Percentiles rank a stretch among this genome's conserved stretches.
These are phyloP conservation scores for Dendrolimus kikuchii DNA, from an alignment of 1,140 invertebrate species.

Conservation along the genomic window DNA sequence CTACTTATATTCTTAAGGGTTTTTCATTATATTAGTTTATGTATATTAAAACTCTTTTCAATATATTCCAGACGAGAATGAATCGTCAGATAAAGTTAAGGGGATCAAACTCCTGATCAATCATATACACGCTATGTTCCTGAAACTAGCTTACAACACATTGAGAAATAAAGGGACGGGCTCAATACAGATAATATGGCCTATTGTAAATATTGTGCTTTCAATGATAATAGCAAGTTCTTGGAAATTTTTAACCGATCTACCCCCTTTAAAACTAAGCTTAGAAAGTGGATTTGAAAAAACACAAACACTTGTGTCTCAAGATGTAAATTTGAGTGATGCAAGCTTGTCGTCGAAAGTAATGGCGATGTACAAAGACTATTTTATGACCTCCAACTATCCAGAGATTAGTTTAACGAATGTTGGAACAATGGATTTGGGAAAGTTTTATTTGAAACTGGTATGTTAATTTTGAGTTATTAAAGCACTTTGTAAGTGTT, in stretches of 20 bases:
- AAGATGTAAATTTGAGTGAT: constrained; percentile 22
- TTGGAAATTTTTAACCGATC: constrained; percentile 55
- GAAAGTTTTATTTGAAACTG: constrained; percentile 57
- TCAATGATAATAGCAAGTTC: constrained; percentile 71
- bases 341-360: constrained; percentile 33
- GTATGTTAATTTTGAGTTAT: constrained; percentile 25
- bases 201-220: constrained; percentile 74
- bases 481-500: too few species aligned
- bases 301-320: constrained; percentile 47
- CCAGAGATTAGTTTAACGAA: constrained; percentile 44
- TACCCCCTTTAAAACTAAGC: constrained; percentile 60
- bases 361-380: constrained; percentile 49
- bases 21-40: too few species aligned
- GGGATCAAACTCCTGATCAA: constrained; percentile 65
- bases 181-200: constrained; percentile 74
- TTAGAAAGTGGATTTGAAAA: constrained; percentile 47
- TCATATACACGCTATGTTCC: constrained; percentile 76
- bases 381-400: constrained; percentile 41
- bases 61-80: constrained; percentile 24
- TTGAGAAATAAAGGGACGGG: constrained; percentile 72
- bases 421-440: constrained; percentile 42
- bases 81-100: constrained; percentile 47
- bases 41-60: too few species aligned
- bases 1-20: too few species aligned
- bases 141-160: constrained; percentile 74